Base-by-base conservation (phyloP, 2,113 vertebrate species). In the Plestiodon gilberti region DNA sequence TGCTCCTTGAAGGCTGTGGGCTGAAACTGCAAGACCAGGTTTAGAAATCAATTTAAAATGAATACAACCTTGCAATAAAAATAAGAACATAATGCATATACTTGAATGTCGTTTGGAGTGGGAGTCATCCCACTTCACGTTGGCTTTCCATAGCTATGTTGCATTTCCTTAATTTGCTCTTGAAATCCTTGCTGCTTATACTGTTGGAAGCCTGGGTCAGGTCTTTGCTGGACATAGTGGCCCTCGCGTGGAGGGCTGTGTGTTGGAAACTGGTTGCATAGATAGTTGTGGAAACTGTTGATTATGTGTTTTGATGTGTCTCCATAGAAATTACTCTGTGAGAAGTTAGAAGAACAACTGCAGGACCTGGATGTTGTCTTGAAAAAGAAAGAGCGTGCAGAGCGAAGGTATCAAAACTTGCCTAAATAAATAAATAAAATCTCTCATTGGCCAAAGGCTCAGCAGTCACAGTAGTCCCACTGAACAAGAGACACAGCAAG, bases 301-400 rank as follows among this genome's bases (percentile, higher is more conserved):
- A 93, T 28, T 0, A 0, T 64, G 6, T 89, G 3, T 95, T 93
- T 95, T 75, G 30, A 9, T 81, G 74, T 74, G 23, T 81, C 92
- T 85, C 81, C 95, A 87, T 87, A 99, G 99, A 99, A 99, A 96
- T 95, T 99, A 82, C 95, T 99, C 62, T 99, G 99, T 93, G 98
- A 99, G 93, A 98, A 98, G 87, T 95, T 99, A 92, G 98, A 99
- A 91, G 98, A 99, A 86, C 98, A 99, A 78, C 94, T 99, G 74
- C 98, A 96, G 95, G 98, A 98, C 88, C 96, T 99, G 95, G 99
- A 99, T 91, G 97, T 98, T 40, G 98, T 98, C 87, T 96, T 99
- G 90, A 99, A 99, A 96, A 99, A 99, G 92, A 98, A 95, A 87
- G 99, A 99, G 84, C 93, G 99, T 81, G 99, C 99, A 8, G 99